These are phyloP conservation scores for Neodon shergylaensis DNA, from an alignment of 2,113 vertebrate genomes.

Conservation along the genomic window DNA sequence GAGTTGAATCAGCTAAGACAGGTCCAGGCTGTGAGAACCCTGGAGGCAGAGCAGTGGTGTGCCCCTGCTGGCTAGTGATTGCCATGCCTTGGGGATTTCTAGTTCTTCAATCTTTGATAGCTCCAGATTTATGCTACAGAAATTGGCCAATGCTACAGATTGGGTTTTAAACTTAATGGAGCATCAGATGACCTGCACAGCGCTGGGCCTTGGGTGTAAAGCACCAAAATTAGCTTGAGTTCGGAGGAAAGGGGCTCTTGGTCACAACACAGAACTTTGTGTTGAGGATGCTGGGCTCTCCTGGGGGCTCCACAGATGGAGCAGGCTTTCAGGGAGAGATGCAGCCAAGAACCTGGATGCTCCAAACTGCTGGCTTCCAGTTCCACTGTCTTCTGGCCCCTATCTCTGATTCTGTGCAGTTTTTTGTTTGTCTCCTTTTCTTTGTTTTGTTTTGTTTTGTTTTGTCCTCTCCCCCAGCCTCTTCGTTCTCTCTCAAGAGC, in stretches of 20 bases:
- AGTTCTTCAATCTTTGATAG: not conserved
- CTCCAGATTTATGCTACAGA: not conserved
- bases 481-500: not conserved
- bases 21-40: not conserved
- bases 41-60: no score
- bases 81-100: not conserved
- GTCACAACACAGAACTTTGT: not conserved
- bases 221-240: not conserved
- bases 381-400: not conserved
- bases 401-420: not conserved
- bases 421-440: not conserved
- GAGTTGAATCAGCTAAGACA: not conserved
- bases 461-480: not conserved
- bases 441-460: not conserved
- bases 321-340: not conserved
- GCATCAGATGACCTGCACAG: not conserved
- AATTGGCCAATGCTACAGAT: not conserved
- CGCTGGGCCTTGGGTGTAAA: not conserved
- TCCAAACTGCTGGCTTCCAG: not conserved
- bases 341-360: not conserved
- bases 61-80: no score
- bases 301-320: not conserved
- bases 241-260: not conserved
- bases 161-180: not conserved
- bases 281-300: not conserved